Base-by-base conservation (phyloP, 2,797 vertebrate species). In the Eulemur mongoz region DNA sequence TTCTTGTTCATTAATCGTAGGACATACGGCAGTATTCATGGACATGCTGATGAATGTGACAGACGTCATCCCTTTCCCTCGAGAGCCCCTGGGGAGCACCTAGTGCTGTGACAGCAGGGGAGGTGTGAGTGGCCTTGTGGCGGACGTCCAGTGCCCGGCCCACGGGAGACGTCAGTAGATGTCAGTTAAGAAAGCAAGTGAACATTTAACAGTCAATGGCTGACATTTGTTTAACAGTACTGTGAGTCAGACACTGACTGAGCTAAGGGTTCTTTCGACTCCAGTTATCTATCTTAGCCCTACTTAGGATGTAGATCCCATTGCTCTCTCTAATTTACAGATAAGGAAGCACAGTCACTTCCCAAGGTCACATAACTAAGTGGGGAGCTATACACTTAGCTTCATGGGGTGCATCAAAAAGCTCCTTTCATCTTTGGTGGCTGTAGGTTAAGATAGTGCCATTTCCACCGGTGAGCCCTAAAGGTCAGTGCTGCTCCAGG, bases 21-120 rank as follows among this genome's bases (percentile, higher is more conserved):
- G 89, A 70, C 97, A 92, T 82, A 96, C 93, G 97, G 96, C 75
- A 3, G 89, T 83, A 89, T 97, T 97, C 96, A 96, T 1, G 75
- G 69, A 3, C 79, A 0, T 6, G 91, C 86, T 63, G 89, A 89
- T 75, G 4, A 30, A 45, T 88, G 91, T 65, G 95, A 50, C 63
- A 35, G 70, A 20, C 75, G 76, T 22, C 78, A 0, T 20, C 78
- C 72, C 45, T 27, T 57, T 15, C 38, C 54, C n/a, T 48, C 14
- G 13, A 0, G 54, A 65, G 61, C 48, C 85, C 54, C 59, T 1
- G 50, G 95, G 92, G 87, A 80, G 76, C 38, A 30, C 61, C 40
- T 6, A 0, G 72, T 61, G 40, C 67, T 1, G n/a, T 25, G 48
- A 52, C 54, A 9, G 48, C 23, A 90, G 50, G 23, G 75, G 59